Conservation (phyloP, 2,888 invertebrate species). For the Fabriciana adippe region DNA sequence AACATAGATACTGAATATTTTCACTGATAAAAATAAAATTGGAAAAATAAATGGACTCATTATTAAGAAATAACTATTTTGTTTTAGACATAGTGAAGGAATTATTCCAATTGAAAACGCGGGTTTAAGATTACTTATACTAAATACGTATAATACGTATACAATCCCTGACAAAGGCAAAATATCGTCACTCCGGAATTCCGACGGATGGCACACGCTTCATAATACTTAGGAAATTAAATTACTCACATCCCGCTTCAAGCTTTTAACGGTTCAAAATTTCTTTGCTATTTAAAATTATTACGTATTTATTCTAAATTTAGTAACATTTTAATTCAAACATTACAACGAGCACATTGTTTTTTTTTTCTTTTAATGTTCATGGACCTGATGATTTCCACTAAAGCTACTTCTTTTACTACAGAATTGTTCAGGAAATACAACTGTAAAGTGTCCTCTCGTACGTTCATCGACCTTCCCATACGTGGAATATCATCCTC, state of each 20-base stretch:
- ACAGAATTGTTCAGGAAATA: conserved; percentile 25
- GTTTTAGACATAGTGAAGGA: no score
- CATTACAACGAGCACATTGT: no score
- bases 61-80: no score
- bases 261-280: conserved; percentile 9
- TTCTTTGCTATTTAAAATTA: neutral
- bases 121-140: neutral
- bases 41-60: no score
- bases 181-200: conserved; percentile 14
- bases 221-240: conserved; percentile 25
- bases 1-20: no score
- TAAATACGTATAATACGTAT: neutral
- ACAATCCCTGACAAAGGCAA: conserved; percentile 9
- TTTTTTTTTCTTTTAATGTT: neutral
- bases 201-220: conserved; percentile 13
- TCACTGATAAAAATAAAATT: no score
- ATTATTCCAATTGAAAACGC: no score
- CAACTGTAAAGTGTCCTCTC: conserved; percentile 27
- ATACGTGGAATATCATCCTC: conserved; percentile 26
- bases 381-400: neutral
- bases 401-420: conserved; percentile 8
- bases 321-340: no score
- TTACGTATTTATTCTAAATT: neutral
- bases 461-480: conserved; percentile 26
- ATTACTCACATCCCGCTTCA: conserved; percentile 21